A percentile compares a stretch with the other conserved stretches of the same genome.
These are phyloP conservation scores for Cerastis rubricosa DNA, from an alignment of 2,888 invertebrate species.

Conservation along the genomic window DNA sequence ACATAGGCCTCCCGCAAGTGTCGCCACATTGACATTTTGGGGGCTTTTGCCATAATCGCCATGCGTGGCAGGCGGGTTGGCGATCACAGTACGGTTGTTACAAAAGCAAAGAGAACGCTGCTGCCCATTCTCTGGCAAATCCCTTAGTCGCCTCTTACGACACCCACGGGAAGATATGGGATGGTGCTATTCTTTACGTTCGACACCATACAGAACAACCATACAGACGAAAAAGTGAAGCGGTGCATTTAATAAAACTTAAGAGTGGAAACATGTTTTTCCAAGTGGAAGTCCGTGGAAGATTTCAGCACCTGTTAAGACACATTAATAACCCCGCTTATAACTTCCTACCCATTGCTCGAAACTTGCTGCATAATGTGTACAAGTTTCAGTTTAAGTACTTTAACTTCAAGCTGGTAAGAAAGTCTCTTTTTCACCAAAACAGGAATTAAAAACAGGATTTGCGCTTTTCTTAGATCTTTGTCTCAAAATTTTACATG, in stretches of 20 bases:
- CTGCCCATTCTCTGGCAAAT: too few species aligned
- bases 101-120: too few species aligned
- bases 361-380: neutral
- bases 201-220: too few species aligned
- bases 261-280: neutral
- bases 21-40: too few species aligned
- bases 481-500: neutral
- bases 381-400: conserved; percentile 29
- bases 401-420: conserved; percentile 1
- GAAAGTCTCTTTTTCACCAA: conserved; percentile 29
- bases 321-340: neutral
- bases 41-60: too few species aligned
- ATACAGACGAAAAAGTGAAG: neutral
- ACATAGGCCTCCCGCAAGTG: too few species aligned
- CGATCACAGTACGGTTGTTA: too few species aligned
- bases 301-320: conserved; percentile 1
- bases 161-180: too few species aligned
- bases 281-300: neutral
- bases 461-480: conserved; percentile 13
- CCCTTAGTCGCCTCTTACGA: too few species aligned
- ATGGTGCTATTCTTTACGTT: too few species aligned
- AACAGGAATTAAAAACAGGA: conserved; percentile 2
- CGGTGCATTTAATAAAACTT: neutral
- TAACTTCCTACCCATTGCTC: neutral
- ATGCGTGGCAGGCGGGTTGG: too few species aligned